Evolutionary conservation across 53 echinoderm and acorn worm species (phyloP).

Genomic region (Patiria pectinifera): DNA sequence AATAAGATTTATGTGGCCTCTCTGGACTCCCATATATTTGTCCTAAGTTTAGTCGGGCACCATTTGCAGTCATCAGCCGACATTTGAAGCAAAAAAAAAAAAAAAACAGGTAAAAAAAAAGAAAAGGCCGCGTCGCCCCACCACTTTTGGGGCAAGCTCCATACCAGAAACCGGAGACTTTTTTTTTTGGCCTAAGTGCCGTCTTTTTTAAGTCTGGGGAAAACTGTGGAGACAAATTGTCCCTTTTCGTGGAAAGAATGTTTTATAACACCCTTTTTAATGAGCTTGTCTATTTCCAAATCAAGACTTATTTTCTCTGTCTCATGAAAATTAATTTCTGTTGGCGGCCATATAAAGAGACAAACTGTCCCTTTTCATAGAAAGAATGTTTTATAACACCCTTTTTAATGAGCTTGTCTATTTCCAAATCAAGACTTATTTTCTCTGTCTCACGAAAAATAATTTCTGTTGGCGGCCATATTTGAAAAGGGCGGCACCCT

Average conservation of each 20-base stretch:
- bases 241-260: conserved; percentile 22
- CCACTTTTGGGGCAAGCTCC: too few relatives aligned
- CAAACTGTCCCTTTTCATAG: conserved; percentile 42
- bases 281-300: conserved; percentile 35
- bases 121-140: too few relatives aligned
- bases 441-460: conserved; percentile 4
- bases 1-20: too few relatives aligned
- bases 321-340: neutral
- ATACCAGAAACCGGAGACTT: too few relatives aligned
- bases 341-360: conserved; percentile 41
- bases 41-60: too few relatives aligned
- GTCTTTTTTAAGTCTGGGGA: conserved; percentile 57
- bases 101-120: too few relatives aligned
- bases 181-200: too few relatives aligned
- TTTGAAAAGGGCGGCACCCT: conserved; percentile 8
- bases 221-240: conserved; percentile 64
- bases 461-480: neutral
- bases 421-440: conserved; percentile 35
- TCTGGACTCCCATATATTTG: too few relatives aligned
- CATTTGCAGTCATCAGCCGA: too few relatives aligned
- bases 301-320: conserved; percentile 25
- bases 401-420: conserved; percentile 36
- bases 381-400: conserved; percentile 40
- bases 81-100: too few relatives aligned
- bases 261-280: conserved; percentile 53